A percentile compares a stretch with the other conserved stretches of the same genome.
Conservation (phyloP, 2,797 vertebrate genomes). For the Pangasius djambal region DNA sequence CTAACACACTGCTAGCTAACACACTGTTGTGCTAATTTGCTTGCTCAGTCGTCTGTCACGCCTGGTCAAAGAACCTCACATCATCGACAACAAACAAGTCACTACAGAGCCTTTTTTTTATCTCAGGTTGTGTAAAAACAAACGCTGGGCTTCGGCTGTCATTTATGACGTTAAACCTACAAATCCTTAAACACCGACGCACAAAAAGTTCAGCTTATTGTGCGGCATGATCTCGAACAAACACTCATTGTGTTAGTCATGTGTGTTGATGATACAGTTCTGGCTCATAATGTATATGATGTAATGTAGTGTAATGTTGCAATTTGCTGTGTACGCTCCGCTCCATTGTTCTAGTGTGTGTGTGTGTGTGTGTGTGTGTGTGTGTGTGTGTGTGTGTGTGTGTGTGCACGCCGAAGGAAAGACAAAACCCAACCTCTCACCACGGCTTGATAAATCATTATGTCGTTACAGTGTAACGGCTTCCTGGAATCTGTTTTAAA, state of each 20-base stretch:
- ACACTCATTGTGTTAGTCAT: neutral
- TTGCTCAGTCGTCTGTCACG: neutral
- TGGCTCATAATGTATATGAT: conserved; percentile 10
- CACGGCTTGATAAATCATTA: conserved; percentile 50
- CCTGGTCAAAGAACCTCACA: neutral
- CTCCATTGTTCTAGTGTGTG: conserved; percentile 27
- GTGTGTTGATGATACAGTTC: neutral
- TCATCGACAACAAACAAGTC: neutral
- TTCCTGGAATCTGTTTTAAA: conserved; percentile 54
- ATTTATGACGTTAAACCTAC: neutral
- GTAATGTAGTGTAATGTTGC: conserved; percentile 32
- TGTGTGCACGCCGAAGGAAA: neutral
- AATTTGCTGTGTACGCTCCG: neutral
- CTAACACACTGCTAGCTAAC: neutral
- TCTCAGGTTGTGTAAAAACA: neutral
- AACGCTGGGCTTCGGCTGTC: neutral
- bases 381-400: conserved; percentile 17
- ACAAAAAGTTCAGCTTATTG: neutral
- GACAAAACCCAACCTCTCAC: conserved; percentile 17
- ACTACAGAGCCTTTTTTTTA: neutral
- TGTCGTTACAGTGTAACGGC: conserved; percentile 38
- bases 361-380: conserved; percentile 1
- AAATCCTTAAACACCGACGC: neutral
- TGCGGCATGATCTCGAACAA: neutral
- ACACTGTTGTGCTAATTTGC: neutral